Conservation (phyloP, 2,113 vertebrate species). For the Heptranchias perlo region DNA sequence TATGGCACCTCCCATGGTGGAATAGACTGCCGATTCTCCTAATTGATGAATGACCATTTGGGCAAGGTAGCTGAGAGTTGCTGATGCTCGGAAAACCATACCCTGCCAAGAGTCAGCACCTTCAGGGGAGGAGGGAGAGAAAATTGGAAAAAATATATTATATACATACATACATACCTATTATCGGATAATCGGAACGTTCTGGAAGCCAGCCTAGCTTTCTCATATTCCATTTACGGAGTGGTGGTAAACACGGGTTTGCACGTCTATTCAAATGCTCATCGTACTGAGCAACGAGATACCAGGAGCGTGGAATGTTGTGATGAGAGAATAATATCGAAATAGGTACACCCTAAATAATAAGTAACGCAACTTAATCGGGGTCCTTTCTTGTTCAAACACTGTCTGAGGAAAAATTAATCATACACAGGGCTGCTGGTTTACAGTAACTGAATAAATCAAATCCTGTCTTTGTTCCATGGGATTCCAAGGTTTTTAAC, state of each 20-base stretch:
- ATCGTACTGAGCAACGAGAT: conserved; percentile 60
- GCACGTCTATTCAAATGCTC: conserved; percentile 53
- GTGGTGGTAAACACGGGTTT: conserved; percentile 49
- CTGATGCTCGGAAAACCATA: background rate
- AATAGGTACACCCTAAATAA: conserved; percentile 62
- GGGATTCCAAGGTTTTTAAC: background rate
- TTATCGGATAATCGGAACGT: conserved; percentile 57
- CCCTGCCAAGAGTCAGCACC: background rate
- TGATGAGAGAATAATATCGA: conserved; percentile 59
- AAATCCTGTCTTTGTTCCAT: background rate
- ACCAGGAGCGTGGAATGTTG: conserved; percentile 45
- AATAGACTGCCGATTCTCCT: background rate
- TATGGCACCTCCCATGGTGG: background rate
- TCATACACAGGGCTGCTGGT: background rate
- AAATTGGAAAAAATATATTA: background rate
- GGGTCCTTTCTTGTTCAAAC: background rate
- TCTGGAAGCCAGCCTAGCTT: conserved; percentile 59
- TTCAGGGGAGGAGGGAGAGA: background rate
- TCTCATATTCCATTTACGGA: conserved; percentile 49
- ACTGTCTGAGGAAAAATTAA: background rate
- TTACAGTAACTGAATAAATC: background rate
- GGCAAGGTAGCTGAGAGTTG: background rate
- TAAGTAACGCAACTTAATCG: conserved; percentile 9
- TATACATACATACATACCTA: conserved; percentile 47
- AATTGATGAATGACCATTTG: background rate